Evolutionary conservation across 2,797 vertebrate species (phyloP), one percentile per base, ranked within the genome.

Genomic region (Propithecus deckenii): DNA sequence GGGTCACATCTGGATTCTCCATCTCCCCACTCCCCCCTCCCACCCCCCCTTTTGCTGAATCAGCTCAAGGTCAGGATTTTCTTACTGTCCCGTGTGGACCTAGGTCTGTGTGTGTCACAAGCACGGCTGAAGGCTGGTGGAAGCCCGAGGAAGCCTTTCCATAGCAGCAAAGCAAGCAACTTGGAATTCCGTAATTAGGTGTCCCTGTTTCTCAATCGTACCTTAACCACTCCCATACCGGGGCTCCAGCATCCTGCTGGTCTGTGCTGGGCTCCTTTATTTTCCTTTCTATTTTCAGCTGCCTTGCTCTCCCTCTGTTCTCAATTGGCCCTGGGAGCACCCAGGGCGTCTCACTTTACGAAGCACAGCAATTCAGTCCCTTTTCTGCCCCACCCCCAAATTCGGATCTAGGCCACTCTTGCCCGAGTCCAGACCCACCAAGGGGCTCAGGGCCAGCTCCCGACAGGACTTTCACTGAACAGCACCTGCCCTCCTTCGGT

Each of bases 241-340:
- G 59, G 83, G 46, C 41, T 67, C 50, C 84, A 43, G 84, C 52
- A 30, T 87, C 92, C 94, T 14, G 69, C 89, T 32, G 79, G 25
- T 28, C 12, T 78, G 59, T 9, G 48, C 52, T 94, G 75, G 15
- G 38, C 61, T 41, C 71, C 83, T 94, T 94, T 86, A 81, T 78
- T 95, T 95, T 95, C 32, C 74, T 91, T 93, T 78, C 96, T 96
- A 88, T 92, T 92, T 95, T 79, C 61, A 67, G 89, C 88, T 94
- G 81, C 32, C 17, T 65, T 48, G 55, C 86, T 91, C 81, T 80
- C 84, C 28, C n/a, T 71, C 57, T 65, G 86, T 63, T 67, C 87
- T 89, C 59, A 76, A 94, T 25, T 38, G 87, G 84, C 46, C 81
- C 78, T 20, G 5, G n/a, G 72, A 95, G 90, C 9, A 4, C 76